Conservation (phyloP, 1,140 invertebrate genomes). For the Delia radicum region DNA sequence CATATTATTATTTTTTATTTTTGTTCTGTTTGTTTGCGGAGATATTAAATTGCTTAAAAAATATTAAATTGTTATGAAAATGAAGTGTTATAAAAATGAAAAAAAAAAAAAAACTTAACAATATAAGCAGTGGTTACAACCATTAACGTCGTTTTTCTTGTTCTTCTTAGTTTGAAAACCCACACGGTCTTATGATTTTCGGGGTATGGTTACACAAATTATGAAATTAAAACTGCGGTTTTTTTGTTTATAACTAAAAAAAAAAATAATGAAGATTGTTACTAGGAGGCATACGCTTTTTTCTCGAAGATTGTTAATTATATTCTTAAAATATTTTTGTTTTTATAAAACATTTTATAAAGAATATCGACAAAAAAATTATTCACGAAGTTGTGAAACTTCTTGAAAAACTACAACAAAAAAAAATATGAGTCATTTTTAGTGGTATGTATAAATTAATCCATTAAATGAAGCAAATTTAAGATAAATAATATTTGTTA, state of each 20-base stretch:
- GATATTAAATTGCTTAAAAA: not conserved
- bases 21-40: not conserved
- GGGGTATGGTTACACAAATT: not conserved
- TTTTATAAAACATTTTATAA: not conserved
- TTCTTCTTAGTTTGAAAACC: not conserved
- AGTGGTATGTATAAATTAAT: not conserved
- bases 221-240: not conserved
- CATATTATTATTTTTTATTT: too few species aligned
- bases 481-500: too few species aligned
- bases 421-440: not conserved
- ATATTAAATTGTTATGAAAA: not conserved
- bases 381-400: not conserved
- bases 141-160: not conserved
- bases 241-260: not conserved
- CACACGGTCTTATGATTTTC: not conserved
- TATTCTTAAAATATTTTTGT: not conserved
- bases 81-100: not conserved
- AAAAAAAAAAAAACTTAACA: too few species aligned
- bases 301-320: too few species aligned
- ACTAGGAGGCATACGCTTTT: not conserved
- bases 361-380: not conserved
- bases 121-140: not conserved
- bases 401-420: not conserved
- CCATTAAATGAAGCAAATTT: not conserved
- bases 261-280: not conserved